Evolutionary conservation across 1,140 invertebrate genomes (phyloP).

Genomic region (Drosophila saltans): DNA sequence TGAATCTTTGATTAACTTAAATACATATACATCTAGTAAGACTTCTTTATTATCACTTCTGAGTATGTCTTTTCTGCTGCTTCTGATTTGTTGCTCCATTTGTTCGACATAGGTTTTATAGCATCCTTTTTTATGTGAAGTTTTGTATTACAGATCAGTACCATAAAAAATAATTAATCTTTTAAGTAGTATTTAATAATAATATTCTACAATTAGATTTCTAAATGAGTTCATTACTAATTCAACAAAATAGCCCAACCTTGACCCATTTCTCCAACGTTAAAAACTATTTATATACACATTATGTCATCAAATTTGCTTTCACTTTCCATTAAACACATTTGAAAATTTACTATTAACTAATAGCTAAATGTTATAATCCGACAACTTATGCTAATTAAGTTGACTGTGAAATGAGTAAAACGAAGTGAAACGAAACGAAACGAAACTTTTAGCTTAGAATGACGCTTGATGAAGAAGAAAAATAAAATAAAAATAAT

Average conservation of each 20-base stretch:
- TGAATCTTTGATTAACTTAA: too few species aligned
- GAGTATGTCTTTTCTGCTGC: too few species aligned
- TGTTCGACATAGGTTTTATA: too few species aligned
- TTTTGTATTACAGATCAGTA: too few species aligned
- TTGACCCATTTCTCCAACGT: constrained; percentile 14
- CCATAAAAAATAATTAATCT: too few species aligned
- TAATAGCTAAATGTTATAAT: constrained; percentile 11
- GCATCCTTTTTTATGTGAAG: too few species aligned
- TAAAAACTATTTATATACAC: not conserved
- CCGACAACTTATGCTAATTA: constrained; percentile 43
- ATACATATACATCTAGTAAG: too few species aligned
- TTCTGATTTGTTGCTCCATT: too few species aligned
- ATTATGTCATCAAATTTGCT: constrained; percentile 12
- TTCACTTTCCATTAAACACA: constrained; percentile 36
- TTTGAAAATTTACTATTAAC: not conserved
- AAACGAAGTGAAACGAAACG: constrained; percentile 19
- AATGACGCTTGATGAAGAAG: constrained; percentile 3
- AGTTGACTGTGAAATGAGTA: constrained; percentile 35
- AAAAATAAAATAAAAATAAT: constrained; percentile 4
- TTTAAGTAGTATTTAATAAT: too few species aligned
- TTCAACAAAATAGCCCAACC: not conserved
- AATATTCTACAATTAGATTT: not conserved
- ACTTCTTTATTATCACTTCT: too few species aligned
- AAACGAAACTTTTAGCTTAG: constrained; percentile 47
- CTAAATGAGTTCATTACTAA: not conserved